Conservation (phyloP, 2,797 vertebrate genomes). For the Nothura maculosa region DNA sequence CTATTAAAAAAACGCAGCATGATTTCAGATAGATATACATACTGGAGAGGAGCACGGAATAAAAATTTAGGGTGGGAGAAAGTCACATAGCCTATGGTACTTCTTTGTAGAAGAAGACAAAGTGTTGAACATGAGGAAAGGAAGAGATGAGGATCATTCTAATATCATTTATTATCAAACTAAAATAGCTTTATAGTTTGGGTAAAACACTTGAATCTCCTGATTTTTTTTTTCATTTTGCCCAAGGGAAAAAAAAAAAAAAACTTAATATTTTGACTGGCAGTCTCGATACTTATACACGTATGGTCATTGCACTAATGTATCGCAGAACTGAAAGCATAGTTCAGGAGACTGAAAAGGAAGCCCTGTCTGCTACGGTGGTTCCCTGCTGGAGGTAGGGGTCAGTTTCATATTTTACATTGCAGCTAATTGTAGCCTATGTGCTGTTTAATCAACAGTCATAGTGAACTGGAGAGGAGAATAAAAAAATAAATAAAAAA, state of each 20-base stretch:
- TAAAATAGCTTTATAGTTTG: not conserved
- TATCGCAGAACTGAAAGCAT: not conserved
- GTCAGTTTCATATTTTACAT: not conserved
- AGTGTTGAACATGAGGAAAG: not conserved
- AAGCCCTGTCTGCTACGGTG: not conserved
- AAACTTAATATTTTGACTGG: not conserved
- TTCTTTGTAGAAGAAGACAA: not conserved
- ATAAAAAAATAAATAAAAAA: not conserved
- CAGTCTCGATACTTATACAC: not conserved
- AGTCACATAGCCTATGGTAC: not conserved
- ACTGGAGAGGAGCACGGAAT: not conserved
- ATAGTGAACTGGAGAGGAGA: not conserved
- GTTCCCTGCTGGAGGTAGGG: not conserved
- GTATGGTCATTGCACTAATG: not conserved
- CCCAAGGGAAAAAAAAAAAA: not conserved
- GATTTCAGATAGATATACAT: not conserved
- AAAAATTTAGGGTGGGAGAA: not conserved
- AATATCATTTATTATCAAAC: not conserved
- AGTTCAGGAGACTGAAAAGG: not conserved
- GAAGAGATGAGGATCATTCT: not conserved
- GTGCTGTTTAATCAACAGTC: slow-evolving; percentile 19
- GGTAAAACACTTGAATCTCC: not conserved
- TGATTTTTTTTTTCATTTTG: not conserved
- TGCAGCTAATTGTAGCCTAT: not conserved
- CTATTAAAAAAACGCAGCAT: not conserved